Percentiles rank a stretch among this genome's conserved stretches.
Evolutionary conservation across 2,113 vertebrate species (phyloP).

Genomic region (Nothoprocta perdicaria): DNA sequence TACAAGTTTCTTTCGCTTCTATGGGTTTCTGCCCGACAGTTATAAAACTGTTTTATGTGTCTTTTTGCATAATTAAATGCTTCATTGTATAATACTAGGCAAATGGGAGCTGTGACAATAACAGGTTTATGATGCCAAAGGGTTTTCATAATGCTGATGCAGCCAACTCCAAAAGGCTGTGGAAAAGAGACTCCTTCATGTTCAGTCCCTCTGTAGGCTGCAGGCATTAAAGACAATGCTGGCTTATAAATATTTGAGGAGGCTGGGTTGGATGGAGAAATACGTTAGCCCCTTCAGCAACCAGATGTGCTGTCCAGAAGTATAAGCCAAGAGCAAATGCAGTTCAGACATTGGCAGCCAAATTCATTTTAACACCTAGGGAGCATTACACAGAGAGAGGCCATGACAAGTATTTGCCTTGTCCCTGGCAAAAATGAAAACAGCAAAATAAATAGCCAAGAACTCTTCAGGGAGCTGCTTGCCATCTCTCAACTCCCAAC

Average conservation of each 20-base stretch:
- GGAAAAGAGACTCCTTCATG: constrained; percentile 26
- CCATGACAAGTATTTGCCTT: constrained; percentile 6
- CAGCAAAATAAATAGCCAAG: constrained; percentile 35
- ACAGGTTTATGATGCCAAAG: constrained; percentile 46
- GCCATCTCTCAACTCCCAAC: neutral
- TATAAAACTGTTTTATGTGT: neutral
- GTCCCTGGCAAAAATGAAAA: constrained; percentile 39
- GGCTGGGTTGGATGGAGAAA: constrained; percentile 32
- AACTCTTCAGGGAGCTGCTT: constrained; percentile 1
- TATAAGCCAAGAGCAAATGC: neutral
- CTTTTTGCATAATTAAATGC: constrained; percentile 56
- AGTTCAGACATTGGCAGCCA: neutral
- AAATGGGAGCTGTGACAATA: constrained; percentile 33
- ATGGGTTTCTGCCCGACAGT: neutral
- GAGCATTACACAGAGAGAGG: neutral
- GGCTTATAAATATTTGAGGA: constrained; percentile 60
- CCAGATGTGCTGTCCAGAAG: constrained; percentile 55
- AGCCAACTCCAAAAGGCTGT: constrained; percentile 36
- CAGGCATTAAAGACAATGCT: constrained; percentile 7
- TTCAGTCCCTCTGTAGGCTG: constrained; percentile 21
- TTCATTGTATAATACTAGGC: neutral
- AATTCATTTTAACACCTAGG: neutral
- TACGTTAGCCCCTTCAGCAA: constrained; percentile 7
- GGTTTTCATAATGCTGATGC: constrained; percentile 13
- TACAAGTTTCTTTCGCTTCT: constrained; percentile 3